Evolutionary conservation across 2,888 invertebrate genomes (phyloP).

Genomic region (Gastrophysa polygoni): DNA sequence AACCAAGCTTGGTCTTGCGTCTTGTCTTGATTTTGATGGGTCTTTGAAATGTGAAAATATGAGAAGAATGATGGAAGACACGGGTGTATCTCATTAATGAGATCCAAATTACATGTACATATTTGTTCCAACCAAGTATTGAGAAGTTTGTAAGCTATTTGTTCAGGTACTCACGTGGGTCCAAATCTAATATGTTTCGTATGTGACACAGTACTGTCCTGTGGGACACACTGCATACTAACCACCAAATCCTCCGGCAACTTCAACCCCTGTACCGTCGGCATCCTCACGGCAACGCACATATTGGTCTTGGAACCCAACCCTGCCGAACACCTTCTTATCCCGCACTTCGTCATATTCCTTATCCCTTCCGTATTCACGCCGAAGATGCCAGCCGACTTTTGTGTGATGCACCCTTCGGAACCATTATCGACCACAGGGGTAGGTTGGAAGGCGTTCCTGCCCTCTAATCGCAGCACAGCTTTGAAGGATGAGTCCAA

Average conservation of each 20-base stretch:
- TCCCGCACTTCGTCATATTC: slow-evolving; percentile 62
- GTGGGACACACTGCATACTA: slow-evolving; percentile 63
- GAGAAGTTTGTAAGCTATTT: no score
- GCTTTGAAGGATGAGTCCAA: slow-evolving; percentile 54
- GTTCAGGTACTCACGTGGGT: slow-evolving; percentile 37
- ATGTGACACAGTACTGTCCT: slow-evolving; percentile 62
- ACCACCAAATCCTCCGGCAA: slow-evolving; percentile 61
- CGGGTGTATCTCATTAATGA: no score
- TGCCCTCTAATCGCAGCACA: slow-evolving; percentile 32
- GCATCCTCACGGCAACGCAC: slow-evolving; percentile 64
- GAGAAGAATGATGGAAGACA: no score
- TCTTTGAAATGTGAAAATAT: no score
- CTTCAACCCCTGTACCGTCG: slow-evolving; percentile 61
- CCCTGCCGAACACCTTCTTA: slow-evolving; percentile 56
- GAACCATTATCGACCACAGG: slow-evolving; percentile 51
- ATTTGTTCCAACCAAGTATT: no score
- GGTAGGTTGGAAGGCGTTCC: slow-evolving; percentile 30
- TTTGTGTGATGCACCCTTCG: slow-evolving; percentile 38
- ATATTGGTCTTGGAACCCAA: slow-evolving; percentile 52
- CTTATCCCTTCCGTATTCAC: slow-evolving; percentile 58
- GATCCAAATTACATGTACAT: no score
- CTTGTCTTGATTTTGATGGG: no score
- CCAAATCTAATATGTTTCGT: slow-evolving; percentile 55
- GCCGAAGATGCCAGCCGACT: slow-evolving; percentile 47
- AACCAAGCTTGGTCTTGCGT: no score